Percentiles rank a stretch among this genome's conserved stretches.
phyloP scores from a whole-genome alignment of 30 jellyfish, hydroid and myxozoan genomes.

The Hydra vulgaris region DNA sequence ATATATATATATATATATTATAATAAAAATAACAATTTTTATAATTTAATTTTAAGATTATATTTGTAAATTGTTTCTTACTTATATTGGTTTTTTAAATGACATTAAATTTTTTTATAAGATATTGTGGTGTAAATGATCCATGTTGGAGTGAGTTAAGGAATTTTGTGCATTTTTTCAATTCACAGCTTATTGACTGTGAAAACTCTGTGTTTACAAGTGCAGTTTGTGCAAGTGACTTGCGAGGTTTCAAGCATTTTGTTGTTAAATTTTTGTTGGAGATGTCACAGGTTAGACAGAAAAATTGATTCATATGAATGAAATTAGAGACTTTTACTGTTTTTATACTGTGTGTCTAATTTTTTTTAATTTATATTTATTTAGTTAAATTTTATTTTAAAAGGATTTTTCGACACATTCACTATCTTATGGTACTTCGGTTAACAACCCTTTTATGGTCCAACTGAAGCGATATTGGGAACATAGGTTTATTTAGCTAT shows the following conservation, averaged over 20 bases:
- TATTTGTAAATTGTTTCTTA: too few species aligned
- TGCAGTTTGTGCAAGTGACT: constrained; percentile 15
- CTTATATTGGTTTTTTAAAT: too few species aligned
- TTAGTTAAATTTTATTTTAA: too few species aligned
- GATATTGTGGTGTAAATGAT: constrained; percentile 40
- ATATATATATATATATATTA: too few species aligned
- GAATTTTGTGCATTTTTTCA: constrained; percentile 47
- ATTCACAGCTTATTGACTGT: constrained; percentile 41
- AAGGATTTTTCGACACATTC: constrained; percentile 67
- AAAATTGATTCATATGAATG: too few species aligned
- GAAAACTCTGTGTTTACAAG: constrained; percentile 42
- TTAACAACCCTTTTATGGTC: constrained; percentile 11
- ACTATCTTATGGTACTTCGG: neutral
- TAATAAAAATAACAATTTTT: too few species aligned
- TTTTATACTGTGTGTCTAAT: too few species aligned
- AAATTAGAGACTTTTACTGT: too few species aligned
- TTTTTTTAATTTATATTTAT: too few species aligned
- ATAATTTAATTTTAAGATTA: too few species aligned
- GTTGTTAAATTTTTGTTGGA: constrained; percentile 47
- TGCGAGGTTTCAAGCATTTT: constrained; percentile 55
- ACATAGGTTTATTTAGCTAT: constrained; percentile 32
- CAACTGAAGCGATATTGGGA: constrained; percentile 47
- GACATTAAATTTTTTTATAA: neutral
- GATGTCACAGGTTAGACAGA: constrained; percentile 47
- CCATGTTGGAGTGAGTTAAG: constrained; percentile 65